Conservation (phyloP, 2,888 invertebrate genomes). For the Leucoptera coffeella region DNA sequence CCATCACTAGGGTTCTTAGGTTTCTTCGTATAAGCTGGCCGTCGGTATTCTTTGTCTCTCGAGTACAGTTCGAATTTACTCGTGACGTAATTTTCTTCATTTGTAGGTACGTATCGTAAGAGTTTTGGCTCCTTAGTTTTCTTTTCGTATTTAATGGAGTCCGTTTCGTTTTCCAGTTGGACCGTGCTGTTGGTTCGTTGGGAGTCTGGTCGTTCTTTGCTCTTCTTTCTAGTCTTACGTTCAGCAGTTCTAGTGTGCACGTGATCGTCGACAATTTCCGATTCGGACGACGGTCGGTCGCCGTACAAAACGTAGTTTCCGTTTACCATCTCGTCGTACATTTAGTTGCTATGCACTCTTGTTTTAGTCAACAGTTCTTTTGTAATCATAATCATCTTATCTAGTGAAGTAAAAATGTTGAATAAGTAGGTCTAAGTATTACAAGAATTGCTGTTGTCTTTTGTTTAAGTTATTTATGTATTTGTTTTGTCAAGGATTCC, state of each 20-base stretch:
- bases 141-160: constrained; percentile 37
- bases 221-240: constrained; percentile 13
- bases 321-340: constrained; percentile 31
- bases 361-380: background rate
- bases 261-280: constrained; percentile 37
- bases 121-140: constrained; percentile 34
- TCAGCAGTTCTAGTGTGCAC: constrained; percentile 28
- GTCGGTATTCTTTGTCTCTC: constrained; percentile 25
- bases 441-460: too few relatives aligned
- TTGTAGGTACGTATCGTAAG: constrained; percentile 32
- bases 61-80: constrained; percentile 42
- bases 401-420: background rate
- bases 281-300: constrained; percentile 34
- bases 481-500: too few relatives aligned
- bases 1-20: constrained; percentile 37
- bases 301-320: constrained; percentile 42
- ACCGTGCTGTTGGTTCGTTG: constrained; percentile 25
- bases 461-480: too few relatives aligned
- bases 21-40: constrained; percentile 34
- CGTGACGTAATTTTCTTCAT: constrained; percentile 29
- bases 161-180: constrained; percentile 38
- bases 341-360: background rate
- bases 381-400: too few relatives aligned
- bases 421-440: background rate
- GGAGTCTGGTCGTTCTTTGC: constrained; percentile 28